Percentiles rank a stretch among this genome's conserved stretches.
These are phyloP conservation scores for Motacilla tschutschensis DNA, from an alignment of 2,113 vertebrate genomes.

Conservation along the genomic window DNA sequence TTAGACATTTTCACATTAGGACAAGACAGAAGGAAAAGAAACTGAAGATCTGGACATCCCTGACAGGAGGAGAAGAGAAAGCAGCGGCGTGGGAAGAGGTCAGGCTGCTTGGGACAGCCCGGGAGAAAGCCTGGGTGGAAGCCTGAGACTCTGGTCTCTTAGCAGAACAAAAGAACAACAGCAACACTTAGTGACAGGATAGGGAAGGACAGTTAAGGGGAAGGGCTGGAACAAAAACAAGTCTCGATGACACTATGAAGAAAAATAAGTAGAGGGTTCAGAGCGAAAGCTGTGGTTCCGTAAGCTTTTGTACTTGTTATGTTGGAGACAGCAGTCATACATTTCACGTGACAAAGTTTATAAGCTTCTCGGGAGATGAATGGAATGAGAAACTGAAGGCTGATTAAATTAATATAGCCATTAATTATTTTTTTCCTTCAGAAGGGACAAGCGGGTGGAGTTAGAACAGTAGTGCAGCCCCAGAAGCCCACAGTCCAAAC, in stretches of 20 bases:
- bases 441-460: background rate
- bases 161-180: constrained; percentile 29
- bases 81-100: background rate
- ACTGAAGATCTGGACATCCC: too few species aligned
- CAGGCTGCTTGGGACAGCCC: background rate
- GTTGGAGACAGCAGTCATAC: background rate
- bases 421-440: background rate
- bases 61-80: background rate
- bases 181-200: constrained; percentile 48
- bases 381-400: background rate
- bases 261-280: background rate
- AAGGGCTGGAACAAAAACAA: background rate
- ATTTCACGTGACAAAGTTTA: background rate
- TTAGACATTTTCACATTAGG: background rate
- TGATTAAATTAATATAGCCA: background rate
- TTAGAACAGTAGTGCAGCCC: background rate
- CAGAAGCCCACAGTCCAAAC: background rate
- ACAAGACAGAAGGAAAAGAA: background rate
- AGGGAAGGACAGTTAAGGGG: constrained; percentile 11
- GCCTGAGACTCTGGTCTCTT: background rate
- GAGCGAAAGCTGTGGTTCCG: background rate
- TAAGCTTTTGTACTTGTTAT: background rate
- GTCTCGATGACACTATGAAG: background rate
- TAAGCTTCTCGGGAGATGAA: background rate
- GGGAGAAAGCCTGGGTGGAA: background rate